A percentile compares a stretch with the other conserved stretches of the same genome.
Conservation (phyloP, 2,797 vertebrate genomes). For the Chelidonichthys spinosus region DNA sequence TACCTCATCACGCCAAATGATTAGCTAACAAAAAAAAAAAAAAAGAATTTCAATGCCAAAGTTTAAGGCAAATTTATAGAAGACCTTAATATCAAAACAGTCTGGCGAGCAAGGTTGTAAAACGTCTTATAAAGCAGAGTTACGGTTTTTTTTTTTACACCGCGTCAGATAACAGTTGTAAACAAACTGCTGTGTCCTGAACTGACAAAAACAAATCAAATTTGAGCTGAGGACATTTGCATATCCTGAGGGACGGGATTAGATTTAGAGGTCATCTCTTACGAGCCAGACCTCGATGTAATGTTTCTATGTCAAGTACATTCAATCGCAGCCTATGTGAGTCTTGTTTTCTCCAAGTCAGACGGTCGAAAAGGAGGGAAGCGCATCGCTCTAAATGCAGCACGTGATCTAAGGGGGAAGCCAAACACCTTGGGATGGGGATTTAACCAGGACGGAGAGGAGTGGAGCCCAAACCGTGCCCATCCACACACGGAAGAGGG, state of each 20-base stretch:
- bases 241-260: constrained; percentile 84
- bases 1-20: constrained; percentile 12
- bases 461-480: constrained; percentile 73
- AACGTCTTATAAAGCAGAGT: constrained; percentile 34
- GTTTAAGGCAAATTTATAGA: constrained; percentile 14
- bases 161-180: constrained; percentile 58
- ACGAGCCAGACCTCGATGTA: constrained; percentile 74
- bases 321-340: constrained; percentile 66
- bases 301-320: constrained; percentile 80
- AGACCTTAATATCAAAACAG: constrained; percentile 29
- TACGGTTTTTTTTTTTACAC: constrained; percentile 35
- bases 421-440: constrained; percentile 83
- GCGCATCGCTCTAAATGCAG: constrained; percentile 55
- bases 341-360: constrained; percentile 66
- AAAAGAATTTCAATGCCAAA: constrained; percentile 3
- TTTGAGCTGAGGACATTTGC: constrained; percentile 83
- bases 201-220: constrained; percentile 83
- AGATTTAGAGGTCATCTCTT: constrained; percentile 84
- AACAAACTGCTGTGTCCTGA: constrained; percentile 73
- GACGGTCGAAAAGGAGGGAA: constrained; percentile 60
- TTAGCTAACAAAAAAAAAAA: neutral
- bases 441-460: constrained; percentile 82
- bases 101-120: constrained; percentile 27
- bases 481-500: constrained; percentile 70
- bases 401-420: constrained; percentile 66